Evolutionary conservation across 2,113 vertebrate species (phyloP).

Genomic region (Pao palembangensis): DNA sequence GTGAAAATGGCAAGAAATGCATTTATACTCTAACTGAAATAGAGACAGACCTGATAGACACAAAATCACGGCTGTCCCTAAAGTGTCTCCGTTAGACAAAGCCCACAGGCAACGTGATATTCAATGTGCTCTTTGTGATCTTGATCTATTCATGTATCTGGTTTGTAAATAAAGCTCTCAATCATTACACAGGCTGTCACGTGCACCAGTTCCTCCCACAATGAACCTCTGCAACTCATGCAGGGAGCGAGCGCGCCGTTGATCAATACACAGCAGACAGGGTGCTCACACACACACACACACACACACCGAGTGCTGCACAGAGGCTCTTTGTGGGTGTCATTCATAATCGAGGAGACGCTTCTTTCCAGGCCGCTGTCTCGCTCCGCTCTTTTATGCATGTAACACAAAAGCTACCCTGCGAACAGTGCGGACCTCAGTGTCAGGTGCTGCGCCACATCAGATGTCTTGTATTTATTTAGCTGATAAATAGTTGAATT

Average conservation of each 20-base stretch:
- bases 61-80: constrained; percentile 1
- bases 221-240: constrained; percentile 29
- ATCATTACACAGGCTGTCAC: constrained; percentile 41
- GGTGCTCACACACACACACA: neutral
- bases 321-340: constrained; percentile 51
- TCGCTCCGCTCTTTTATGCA: constrained; percentile 40
- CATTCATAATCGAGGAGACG: constrained; percentile 49
- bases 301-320: constrained; percentile 18
- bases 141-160: constrained; percentile 11
- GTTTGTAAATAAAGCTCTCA: constrained; percentile 37
- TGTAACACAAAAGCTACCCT: constrained; percentile 44
- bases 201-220: constrained; percentile 29
- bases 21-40: too few species aligned
- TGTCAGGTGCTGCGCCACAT: constrained; percentile 31
- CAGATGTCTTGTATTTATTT: constrained; percentile 42
- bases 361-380: constrained; percentile 48
- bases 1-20: too few species aligned
- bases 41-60: too few species aligned
- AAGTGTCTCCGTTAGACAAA: constrained; percentile 13
- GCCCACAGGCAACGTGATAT: constrained; percentile 12
- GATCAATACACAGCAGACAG: too few species aligned
- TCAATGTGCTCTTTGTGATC: constrained; percentile 9
- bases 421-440: constrained; percentile 47
- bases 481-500: constrained; percentile 29
- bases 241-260: constrained; percentile 27